These are phyloP conservation scores for Campoplex capitator DNA, from an alignment of 2,888 invertebrate species.

Conservation along the genomic window DNA sequence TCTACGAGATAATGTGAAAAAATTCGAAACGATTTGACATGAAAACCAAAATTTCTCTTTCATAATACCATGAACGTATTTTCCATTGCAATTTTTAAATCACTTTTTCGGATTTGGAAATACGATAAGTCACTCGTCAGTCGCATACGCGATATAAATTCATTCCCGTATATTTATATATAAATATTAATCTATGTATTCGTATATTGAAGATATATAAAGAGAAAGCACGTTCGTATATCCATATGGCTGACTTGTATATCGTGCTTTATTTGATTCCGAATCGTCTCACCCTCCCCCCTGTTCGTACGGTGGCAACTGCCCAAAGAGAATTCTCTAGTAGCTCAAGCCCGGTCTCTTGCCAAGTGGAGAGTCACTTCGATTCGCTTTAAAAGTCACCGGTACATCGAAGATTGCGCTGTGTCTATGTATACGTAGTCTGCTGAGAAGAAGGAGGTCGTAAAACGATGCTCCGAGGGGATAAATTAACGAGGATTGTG, in stretches of 20 bases:
- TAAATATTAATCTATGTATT: not conserved
- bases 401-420: conserved; percentile 48
- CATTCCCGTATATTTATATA: conserved; percentile 10
- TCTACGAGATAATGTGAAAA: not conserved
- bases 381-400: conserved; percentile 80
- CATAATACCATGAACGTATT: not conserved
- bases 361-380: conserved; percentile 79
- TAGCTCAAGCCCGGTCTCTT: conserved; percentile 75
- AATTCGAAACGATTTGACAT: not conserved
- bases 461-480: not conserved
- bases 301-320: conserved; percentile 75
- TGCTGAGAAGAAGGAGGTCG: not conserved
- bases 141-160: too few species aligned
- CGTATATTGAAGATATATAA: not conserved
- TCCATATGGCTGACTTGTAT: conserved; percentile 42
- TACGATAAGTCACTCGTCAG: not conserved
- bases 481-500: not conserved
- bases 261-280: conserved; percentile 62
- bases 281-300: conserved; percentile 47
- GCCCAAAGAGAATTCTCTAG: conserved; percentile 84
- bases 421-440: not conserved
- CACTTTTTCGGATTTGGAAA: not conserved
- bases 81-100: not conserved
- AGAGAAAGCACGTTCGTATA: conserved; percentile 34
- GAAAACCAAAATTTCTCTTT: not conserved